A percentile compares a stretch with the other conserved stretches of the same genome.
Evolutionary conservation across 2,113 vertebrate genomes (phyloP).

Genomic region (Rhea pennata): DNA sequence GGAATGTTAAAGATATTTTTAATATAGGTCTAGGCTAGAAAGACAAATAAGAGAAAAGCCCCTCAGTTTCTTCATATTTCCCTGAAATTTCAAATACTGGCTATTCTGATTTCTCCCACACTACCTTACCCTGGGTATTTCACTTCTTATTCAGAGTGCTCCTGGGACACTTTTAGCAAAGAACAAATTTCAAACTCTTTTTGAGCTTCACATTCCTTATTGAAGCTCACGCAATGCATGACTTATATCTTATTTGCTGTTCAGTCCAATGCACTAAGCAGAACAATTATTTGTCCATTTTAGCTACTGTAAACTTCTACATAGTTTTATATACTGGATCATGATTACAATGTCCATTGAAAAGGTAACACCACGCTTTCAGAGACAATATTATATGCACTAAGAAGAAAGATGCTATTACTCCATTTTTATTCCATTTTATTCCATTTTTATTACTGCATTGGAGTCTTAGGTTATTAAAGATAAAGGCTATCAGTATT

Average conservation of each 20-base stretch:
- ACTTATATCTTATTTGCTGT: background rate
- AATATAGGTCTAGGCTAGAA: background rate
- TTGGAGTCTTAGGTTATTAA: background rate
- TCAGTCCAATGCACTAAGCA: background rate
- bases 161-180: background rate
- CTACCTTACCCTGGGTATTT: background rate
- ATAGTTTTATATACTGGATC: background rate
- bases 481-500: background rate
- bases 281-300: background rate
- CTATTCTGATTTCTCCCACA: background rate
- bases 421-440: background rate
- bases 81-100: background rate
- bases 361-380: background rate
- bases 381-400: background rate
- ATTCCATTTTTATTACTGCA: background rate
- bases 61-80: background rate
- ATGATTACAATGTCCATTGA: background rate
- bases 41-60: background rate
- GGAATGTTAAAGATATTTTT: background rate
- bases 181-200: background rate
- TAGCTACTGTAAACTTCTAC: background rate
- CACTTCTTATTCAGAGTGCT: background rate
- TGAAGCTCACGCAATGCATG: background rate
- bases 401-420: background rate
- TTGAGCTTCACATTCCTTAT: background rate